Evolutionary conservation across 2,888 invertebrate species (phyloP).

Genomic region (Labia minor): DNA sequence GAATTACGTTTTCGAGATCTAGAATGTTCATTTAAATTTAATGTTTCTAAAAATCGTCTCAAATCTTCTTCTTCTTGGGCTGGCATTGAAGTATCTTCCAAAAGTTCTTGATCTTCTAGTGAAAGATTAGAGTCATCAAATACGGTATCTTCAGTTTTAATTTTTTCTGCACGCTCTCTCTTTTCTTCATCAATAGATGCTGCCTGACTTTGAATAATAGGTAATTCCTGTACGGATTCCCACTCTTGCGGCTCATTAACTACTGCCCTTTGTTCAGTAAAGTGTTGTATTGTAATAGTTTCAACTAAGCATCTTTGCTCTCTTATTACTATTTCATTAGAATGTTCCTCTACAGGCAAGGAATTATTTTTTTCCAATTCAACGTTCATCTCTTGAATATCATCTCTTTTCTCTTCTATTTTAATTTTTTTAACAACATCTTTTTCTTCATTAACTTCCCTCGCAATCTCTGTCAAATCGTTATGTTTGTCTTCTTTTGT

Average conservation of each 20-base stretch:
- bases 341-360: background rate
- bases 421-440: too few species aligned
- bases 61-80: conserved; percentile 33
- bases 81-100: conserved; percentile 29
- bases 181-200: conserved; percentile 14
- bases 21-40: conserved; percentile 30
- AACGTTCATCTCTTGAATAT: background rate
- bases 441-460: too few species aligned
- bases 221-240: conserved; percentile 24
- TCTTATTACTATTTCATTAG: background rate
- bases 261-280: conserved; percentile 1
- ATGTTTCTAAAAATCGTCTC: conserved; percentile 32
- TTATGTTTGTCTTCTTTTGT: too few species aligned
- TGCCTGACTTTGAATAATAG: conserved; percentile 14
- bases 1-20: conserved; percentile 42
- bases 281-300: background rate
- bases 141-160: background rate
- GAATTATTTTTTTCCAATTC: background rate
- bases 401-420: background rate
- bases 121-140: conserved; percentile 20
- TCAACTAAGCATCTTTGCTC: background rate
- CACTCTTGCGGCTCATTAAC: conserved; percentile 29
- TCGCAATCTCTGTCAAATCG: too few species aligned
- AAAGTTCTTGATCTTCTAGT: conserved; percentile 22
- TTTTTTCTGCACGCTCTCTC: conserved; percentile 16